Conservation (phyloP, 2,888 invertebrate species). For the Xestobium rufovillosum region DNA sequence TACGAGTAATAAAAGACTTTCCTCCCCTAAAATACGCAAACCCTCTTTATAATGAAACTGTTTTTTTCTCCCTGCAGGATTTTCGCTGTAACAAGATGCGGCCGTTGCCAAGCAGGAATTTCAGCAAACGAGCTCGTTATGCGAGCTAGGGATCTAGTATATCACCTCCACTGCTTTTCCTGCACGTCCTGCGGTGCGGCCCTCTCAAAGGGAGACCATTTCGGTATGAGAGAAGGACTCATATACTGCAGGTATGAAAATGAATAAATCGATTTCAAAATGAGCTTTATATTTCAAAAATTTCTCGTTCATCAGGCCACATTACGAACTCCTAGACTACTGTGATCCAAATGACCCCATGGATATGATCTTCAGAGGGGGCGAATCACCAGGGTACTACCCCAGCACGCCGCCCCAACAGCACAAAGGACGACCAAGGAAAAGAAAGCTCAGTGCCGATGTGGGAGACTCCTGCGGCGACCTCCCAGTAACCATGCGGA, state of each 20-base stretch:
- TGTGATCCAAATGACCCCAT: slow-evolving; percentile 53
- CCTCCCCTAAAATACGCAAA: slow-evolving; percentile 7
- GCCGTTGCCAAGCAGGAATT: slow-evolving; percentile 77
- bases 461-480: slow-evolving; percentile 53
- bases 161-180: slow-evolving; percentile 84
- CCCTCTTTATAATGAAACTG: slow-evolving; percentile 6
- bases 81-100: slow-evolving; percentile 79
- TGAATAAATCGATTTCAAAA: slow-evolving; percentile 4
- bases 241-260: slow-evolving; percentile 55
- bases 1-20: slow-evolving; percentile 13
- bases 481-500: slow-evolving; percentile 61
- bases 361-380: slow-evolving; percentile 53
- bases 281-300: slow-evolving; percentile 9
- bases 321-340: slow-evolving; percentile 61
- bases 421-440: slow-evolving; percentile 73
- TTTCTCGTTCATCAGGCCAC: slow-evolving; percentile 45
- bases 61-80: slow-evolving; percentile 54
- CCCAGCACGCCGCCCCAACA: slow-evolving; percentile 54
- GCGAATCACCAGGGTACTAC: slow-evolving; percentile 56
- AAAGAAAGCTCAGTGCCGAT: slow-evolving; percentile 56
- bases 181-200: slow-evolving; percentile 77
- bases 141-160: slow-evolving; percentile 80
- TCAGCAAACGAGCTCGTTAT: slow-evolving; percentile 85
- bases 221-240: slow-evolving; percentile 77
- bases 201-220: slow-evolving; percentile 83